Conservation (phyloP, 2,888 invertebrate species). For the Charanyca ferruginea region DNA sequence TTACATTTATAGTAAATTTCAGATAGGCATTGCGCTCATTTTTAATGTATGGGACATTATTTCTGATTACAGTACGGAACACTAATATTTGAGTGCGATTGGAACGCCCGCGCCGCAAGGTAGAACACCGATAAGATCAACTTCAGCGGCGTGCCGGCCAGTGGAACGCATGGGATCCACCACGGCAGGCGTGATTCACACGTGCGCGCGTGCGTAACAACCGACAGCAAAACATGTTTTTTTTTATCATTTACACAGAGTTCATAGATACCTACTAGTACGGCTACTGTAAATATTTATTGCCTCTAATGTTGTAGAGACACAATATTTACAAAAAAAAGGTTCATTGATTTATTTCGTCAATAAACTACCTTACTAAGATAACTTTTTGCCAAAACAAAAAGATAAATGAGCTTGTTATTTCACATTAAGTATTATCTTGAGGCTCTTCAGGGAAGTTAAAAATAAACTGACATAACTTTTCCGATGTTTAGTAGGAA, state of each 20-base stretch:
- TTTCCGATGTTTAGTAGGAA: constrained; percentile 2
- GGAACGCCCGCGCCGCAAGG: constrained; percentile 41
- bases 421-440: not conserved
- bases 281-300: constrained; percentile 15
- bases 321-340: constrained; percentile 14
- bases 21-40: not conserved
- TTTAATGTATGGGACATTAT: not conserved
- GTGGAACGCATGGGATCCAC: constrained; percentile 66
- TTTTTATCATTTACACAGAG: constrained; percentile 40
- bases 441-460: constrained; percentile 2
- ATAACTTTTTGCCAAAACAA: constrained; percentile 4
- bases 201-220: constrained; percentile 68
- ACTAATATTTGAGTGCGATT: constrained; percentile 30
- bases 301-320: constrained; percentile 15
- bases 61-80: constrained; percentile 34
- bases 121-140: constrained; percentile 62
- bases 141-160: constrained; percentile 33
- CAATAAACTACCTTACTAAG: not conserved
- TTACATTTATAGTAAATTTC: not conserved
- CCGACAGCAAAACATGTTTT: constrained; percentile 45
- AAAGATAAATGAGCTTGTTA: constrained; percentile 2
- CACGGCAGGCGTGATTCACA: constrained; percentile 67
- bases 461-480: constrained; percentile 19
- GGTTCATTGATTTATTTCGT: constrained; percentile 30
- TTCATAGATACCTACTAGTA: constrained; percentile 14